These are phyloP conservation scores for Onthophagus sagittarius DNA, from an alignment of 2,888 invertebrate species.

Conservation along the genomic window DNA sequence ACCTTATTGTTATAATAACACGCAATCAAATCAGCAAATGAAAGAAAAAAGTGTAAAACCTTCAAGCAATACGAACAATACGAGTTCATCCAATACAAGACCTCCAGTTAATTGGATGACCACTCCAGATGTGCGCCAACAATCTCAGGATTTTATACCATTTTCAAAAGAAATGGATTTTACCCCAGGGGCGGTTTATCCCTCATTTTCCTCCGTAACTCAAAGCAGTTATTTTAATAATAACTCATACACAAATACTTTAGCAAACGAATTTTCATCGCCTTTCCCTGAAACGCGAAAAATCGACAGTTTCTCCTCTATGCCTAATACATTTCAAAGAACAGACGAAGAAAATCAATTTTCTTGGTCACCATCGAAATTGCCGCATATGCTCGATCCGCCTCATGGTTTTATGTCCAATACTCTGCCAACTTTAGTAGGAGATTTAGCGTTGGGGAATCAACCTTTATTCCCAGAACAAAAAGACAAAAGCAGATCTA, in stretches of 20 bases:
- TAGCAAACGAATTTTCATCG: background rate
- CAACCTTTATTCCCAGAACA: conserved; percentile 2
- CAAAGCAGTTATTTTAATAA: conserved; percentile 37
- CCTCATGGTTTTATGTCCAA: conserved; percentile 49
- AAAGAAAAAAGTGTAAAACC: background rate
- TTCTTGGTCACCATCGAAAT: conserved; percentile 56
- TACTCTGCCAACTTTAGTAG: conserved; percentile 58
- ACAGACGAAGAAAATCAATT: conserved; percentile 51
- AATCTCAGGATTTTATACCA: conserved; percentile 46
- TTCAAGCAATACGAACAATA: background rate
- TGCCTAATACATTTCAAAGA: conserved; percentile 34
- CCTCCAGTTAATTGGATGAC: conserved; percentile 63
- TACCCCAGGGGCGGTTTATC: conserved; percentile 33
- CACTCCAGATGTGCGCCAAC: conserved; percentile 51
- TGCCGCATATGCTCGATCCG: conserved; percentile 47
- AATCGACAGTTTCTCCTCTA: conserved; percentile 5
- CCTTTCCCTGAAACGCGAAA: conserved; percentile 8
- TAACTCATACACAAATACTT: conserved; percentile 28
- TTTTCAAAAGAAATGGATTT: conserved; percentile 38
- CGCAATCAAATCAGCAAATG: background rate
- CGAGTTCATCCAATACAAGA: conserved; percentile 31
- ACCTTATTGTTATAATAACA: background rate
- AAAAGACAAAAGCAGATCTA: conserved; percentile 35
- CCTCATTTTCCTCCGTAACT: conserved; percentile 32
- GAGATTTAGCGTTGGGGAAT: conserved; percentile 55